phyloP scores from a whole-genome alignment of 92 coral and sea anemone species.

The Scolanthus callimorphus region DNA sequence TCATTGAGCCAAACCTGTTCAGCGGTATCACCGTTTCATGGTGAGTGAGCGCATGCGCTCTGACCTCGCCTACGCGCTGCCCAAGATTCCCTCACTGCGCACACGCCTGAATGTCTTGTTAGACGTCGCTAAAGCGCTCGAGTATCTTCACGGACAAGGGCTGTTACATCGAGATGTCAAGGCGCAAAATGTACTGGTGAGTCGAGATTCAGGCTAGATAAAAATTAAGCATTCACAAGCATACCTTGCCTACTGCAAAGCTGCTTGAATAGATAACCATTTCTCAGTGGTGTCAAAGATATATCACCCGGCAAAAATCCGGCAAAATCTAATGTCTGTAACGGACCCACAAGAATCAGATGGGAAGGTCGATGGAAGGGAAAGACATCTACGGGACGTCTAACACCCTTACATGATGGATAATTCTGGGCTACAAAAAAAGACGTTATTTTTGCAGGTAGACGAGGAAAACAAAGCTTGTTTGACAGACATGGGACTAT shows the following conservation, averaged over 20 bases:
- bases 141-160: constrained; percentile 46
- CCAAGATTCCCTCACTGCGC: constrained; percentile 31
- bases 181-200: constrained; percentile 61
- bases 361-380: too few species aligned
- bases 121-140: constrained; percentile 60
- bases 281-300: background rate
- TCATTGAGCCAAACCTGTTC: constrained; percentile 26
- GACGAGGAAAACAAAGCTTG: constrained; percentile 42
- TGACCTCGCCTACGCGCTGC: constrained; percentile 54
- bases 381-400: too few species aligned
- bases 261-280: background rate
- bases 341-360: too few species aligned
- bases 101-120: constrained; percentile 42
- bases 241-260: too few species aligned
- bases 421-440: background rate
- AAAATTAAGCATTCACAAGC: too few species aligned
- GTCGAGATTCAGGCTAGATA: too few species aligned
- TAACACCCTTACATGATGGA: too few species aligned
- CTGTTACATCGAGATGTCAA: constrained; percentile 67
- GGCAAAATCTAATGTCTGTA: too few species aligned
- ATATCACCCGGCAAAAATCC: too few species aligned
- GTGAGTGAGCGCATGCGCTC: constrained; percentile 59
- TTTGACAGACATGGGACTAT: constrained; percentile 68
- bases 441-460: constrained; percentile 20
- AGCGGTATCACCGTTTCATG: constrained; percentile 33